phyloP scores from a whole-genome alignment of 2,797 vertebrate species.

The Anolis apletophallus region DNA sequence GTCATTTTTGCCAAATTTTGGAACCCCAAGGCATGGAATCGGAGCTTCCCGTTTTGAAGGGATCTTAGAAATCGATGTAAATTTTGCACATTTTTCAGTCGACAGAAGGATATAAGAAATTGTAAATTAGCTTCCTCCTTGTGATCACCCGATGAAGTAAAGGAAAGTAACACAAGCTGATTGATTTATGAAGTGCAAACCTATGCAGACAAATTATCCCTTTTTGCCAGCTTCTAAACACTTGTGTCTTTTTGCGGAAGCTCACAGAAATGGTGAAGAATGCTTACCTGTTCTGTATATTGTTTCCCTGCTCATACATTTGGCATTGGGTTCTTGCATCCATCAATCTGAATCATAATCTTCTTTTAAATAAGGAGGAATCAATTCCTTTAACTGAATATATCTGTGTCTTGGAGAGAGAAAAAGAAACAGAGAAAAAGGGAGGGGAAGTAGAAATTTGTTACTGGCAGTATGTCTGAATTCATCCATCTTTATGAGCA shows the following conservation, averaged over 20 bases:
- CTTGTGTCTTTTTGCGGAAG: not conserved
- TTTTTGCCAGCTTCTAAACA: not conserved
- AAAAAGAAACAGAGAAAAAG: not conserved
- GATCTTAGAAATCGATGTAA: not conserved
- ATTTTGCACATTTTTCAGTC: not conserved
- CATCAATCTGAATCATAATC: constrained; percentile 53
- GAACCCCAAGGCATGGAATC: not conserved
- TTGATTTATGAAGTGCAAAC: not conserved
- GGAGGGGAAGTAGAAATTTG: constrained; percentile 51
- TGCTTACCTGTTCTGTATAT: not conserved
- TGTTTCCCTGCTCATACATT: constrained; percentile 59
- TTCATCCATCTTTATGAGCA: constrained; percentile 31
- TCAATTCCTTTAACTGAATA: constrained; percentile 49
- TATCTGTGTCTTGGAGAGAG: constrained; percentile 10
- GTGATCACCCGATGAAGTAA: not conserved
- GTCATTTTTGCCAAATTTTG: not conserved
- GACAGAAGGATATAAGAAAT: accelerated
- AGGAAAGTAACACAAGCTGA: not conserved
- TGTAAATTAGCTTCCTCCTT: constrained; percentile 18
- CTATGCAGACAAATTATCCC: accelerated
- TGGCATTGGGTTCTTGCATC: constrained; percentile 62
- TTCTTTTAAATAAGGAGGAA: constrained; percentile 57
- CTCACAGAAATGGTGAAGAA: not conserved
- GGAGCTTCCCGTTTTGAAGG: not conserved
- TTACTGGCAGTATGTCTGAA: constrained; percentile 55